phyloP scores from a whole-genome alignment of 2,888 invertebrate species.

The Scaptomyza caliginosa region DNA sequence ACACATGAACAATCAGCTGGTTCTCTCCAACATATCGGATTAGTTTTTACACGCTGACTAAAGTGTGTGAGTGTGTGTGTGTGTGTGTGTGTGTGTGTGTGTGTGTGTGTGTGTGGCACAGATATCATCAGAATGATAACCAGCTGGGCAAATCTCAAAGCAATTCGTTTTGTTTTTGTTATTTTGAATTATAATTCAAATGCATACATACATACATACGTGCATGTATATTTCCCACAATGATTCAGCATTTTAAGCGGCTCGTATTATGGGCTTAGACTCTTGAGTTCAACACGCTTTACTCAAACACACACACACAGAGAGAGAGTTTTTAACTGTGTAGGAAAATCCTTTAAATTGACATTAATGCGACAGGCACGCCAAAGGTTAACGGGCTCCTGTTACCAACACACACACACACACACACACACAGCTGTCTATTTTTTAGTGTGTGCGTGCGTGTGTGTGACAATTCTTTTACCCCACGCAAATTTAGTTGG shows the following conservation, averaged over 20 bases:
- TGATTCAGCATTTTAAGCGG: conserved; percentile 31
- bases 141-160: conserved; percentile 7
- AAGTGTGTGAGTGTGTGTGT: background rate
- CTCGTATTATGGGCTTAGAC: conserved; percentile 38
- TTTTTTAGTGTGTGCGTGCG: background rate
- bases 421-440: conserved; percentile 1
- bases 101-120: too few relatives aligned
- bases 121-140: conserved; percentile 4
- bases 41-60: conserved; percentile 9
- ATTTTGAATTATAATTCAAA: conserved; percentile 11
- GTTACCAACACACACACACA: conserved; percentile 12
- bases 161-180: background rate
- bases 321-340: conserved; percentile 13
- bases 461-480: background rate
- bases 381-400: conserved; percentile 41
- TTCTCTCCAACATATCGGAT: conserved; percentile 9
- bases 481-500: conserved; percentile 40
- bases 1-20: background rate
- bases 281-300: conserved; percentile 19
- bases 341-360: conserved; percentile 60
- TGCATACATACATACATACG: background rate
- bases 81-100: too few relatives aligned
- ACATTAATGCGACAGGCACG: conserved; percentile 54
- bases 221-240: conserved; percentile 29
- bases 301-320: background rate